These are phyloP conservation scores for Diacarnus erythraeanus DNA, from an alignment of 37 sponge, comb jelly and placozoan genomes.

Conservation along the genomic window DNA sequence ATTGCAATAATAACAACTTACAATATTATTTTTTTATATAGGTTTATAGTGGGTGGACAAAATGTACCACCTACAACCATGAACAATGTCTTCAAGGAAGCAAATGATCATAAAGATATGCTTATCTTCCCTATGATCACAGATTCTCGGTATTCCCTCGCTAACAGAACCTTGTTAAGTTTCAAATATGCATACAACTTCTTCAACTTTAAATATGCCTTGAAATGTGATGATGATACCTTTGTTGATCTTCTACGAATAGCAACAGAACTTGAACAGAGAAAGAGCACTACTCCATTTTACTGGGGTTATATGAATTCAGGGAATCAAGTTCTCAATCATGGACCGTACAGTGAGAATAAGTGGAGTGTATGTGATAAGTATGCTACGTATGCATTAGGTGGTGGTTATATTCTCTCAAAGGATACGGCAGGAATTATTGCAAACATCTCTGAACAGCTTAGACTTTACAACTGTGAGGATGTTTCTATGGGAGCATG, in stretches of 20 bases:
- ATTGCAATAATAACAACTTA: too few relatives aligned
- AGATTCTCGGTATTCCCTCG: slow-evolving; percentile 31
- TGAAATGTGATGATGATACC: slow-evolving; percentile 72
- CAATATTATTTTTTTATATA: background rate
- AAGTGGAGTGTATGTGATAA: slow-evolving; percentile 58
- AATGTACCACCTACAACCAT: background rate
- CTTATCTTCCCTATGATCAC: slow-evolving; percentile 28
- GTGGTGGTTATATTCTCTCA: slow-evolving; percentile 59
- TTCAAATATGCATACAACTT: background rate
- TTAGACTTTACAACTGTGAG: slow-evolving; percentile 33
- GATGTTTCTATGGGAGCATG: slow-evolving; percentile 69
- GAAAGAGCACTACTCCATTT: background rate
- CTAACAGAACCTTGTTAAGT: slow-evolving; percentile 12
- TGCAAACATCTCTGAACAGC: slow-evolving; percentile 3
- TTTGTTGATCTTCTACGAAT: slow-evolving; percentile 20
- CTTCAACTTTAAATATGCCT: slow-evolving; percentile 8
- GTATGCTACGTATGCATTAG: slow-evolving; percentile 45
- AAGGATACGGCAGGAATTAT: slow-evolving; percentile 26
- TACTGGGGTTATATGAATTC: slow-evolving; percentile 60
- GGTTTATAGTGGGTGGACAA: slow-evolving; percentile 50
- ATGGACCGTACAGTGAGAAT: slow-evolving; percentile 37
- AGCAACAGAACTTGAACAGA: slow-evolving; percentile 8
- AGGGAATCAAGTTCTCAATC: background rate
- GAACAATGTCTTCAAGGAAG: slow-evolving; percentile 7
- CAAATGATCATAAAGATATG: slow-evolving; percentile 17